Percentiles rank a stretch among this genome's conserved stretches.
phyloP scores from a whole-genome alignment of 2,797 vertebrate species.

The Austrolebias charrua region DNA sequence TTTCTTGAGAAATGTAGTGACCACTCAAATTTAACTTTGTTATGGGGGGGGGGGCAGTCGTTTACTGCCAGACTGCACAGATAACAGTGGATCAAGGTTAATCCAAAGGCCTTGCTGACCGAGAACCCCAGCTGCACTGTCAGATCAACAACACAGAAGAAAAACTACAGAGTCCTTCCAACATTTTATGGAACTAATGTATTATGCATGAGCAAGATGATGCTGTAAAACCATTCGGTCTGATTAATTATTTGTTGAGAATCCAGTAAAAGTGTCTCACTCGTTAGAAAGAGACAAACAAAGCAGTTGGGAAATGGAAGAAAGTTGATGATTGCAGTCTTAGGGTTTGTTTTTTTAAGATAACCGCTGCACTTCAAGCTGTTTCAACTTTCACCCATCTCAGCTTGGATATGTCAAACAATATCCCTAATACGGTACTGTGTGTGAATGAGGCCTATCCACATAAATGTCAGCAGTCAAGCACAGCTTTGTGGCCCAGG shows the following conservation, averaged over 20 bases:
- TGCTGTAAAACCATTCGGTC: conserved; percentile 34
- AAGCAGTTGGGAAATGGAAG: neutral
- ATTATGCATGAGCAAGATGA: conserved; percentile 66
- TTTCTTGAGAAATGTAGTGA: neutral
- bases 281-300: conserved; percentile 24
- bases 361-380: neutral
- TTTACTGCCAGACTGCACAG: conserved; percentile 9
- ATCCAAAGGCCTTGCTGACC: conserved; percentile 10
- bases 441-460: conserved; percentile 25
- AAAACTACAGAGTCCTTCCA: conserved; percentile 6
- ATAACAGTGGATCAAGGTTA: conserved; percentile 7
- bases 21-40: neutral
- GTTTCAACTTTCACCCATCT: conserved; percentile 23
- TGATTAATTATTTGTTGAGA: conserved; percentile 66
- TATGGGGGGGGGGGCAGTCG: neutral
- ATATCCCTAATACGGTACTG: conserved; percentile 18
- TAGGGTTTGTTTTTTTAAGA: conserved; percentile 7
- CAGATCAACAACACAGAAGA: neutral
- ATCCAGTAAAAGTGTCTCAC: conserved; percentile 24
- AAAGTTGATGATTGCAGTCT: neutral
- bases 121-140: conserved; percentile 40
- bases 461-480: conserved; percentile 34
- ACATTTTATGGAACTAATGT: conserved; percentile 43
- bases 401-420: conserved; percentile 22
- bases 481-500: conserved; percentile 57